Evolutionary conservation across 2,797 vertebrate species (phyloP).

Genomic region (Sorex maritimensis): DNA sequence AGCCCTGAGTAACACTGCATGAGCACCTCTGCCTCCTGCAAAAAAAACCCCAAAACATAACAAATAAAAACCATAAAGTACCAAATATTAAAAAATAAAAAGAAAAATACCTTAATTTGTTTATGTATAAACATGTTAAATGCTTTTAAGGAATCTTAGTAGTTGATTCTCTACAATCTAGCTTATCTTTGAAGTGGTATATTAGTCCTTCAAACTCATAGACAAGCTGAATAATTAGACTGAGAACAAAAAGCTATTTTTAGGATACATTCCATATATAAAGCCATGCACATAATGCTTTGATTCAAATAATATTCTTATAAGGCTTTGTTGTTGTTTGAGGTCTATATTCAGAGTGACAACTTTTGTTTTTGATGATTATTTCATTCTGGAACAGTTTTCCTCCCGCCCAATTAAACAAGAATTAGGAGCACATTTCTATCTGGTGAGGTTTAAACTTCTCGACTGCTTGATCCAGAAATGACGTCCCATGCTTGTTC

Average conservation of each 20-base stretch:
- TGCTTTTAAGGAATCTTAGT: constrained; percentile 74
- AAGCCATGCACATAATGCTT: constrained; percentile 73
- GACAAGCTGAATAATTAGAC: constrained; percentile 82
- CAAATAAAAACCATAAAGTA: no score
- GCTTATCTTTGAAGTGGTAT: constrained; percentile 83
- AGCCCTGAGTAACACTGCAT: no score
- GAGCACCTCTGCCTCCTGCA: no score
- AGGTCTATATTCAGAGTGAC: constrained; percentile 74
- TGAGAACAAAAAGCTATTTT: constrained; percentile 82
- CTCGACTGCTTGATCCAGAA: constrained; percentile 51
- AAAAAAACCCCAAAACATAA: no score
- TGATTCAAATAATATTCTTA: constrained; percentile 81
- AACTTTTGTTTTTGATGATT: constrained; percentile 83
- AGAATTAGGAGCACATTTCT: constrained; percentile 85
- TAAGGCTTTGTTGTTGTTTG: constrained; percentile 80
- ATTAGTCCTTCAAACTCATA: constrained; percentile 82
- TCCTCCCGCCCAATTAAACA: constrained; percentile 75
- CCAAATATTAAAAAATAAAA: constrained; percentile 42
- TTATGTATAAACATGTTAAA: constrained; percentile 84
- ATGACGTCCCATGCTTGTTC: constrained; percentile 59
- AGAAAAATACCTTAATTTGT: constrained; percentile 83
- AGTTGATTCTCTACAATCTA: constrained; percentile 79
- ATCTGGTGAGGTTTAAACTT: constrained; percentile 74
- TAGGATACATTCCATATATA: constrained; percentile 67
- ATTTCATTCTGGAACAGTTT: constrained; percentile 81